Conservation (phyloP, 2,113 vertebrate species). For the Syrrhaptes paradoxus region DNA sequence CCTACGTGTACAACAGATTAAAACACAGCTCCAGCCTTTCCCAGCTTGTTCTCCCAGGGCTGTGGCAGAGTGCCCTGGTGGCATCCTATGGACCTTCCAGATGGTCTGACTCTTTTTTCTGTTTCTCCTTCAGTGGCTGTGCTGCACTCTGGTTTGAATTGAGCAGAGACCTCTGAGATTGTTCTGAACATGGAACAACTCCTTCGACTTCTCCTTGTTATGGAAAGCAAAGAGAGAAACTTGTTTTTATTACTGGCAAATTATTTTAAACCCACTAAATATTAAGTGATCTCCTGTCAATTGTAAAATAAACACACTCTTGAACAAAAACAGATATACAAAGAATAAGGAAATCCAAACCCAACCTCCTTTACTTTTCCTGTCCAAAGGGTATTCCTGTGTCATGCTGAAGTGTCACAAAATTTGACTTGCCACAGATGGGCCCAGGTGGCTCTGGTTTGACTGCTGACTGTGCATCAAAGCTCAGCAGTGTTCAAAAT, state of each 20-base stretch:
- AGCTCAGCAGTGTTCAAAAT: not conserved
- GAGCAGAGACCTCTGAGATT: not conserved
- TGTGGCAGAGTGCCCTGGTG: not conserved
- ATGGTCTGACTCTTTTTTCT: not conserved
- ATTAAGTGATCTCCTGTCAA: not conserved
- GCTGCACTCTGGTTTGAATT: slow-evolving; percentile 47
- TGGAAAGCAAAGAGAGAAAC: not conserved
- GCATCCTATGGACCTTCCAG: not conserved
- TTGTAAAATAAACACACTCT: not conserved
- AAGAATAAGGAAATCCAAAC: not conserved
- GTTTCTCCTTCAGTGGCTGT: slow-evolving; percentile 47
- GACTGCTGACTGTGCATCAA: not conserved
- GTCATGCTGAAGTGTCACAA: not conserved
- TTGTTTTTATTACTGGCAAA: not conserved
- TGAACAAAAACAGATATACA: not conserved
- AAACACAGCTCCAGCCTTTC: not conserved
- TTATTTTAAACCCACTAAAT: not conserved
- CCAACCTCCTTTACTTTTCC: not conserved
- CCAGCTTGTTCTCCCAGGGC: not conserved
- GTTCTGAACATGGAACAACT: not conserved
- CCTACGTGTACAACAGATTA: not conserved
- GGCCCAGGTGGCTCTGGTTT: not conserved
- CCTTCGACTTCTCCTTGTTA: not conserved
- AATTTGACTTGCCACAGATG: not conserved
- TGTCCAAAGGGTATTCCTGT: not conserved